phyloP scores from a whole-genome alignment of 2,888 invertebrate species.

The Heteromyza rotundicornis region DNA sequence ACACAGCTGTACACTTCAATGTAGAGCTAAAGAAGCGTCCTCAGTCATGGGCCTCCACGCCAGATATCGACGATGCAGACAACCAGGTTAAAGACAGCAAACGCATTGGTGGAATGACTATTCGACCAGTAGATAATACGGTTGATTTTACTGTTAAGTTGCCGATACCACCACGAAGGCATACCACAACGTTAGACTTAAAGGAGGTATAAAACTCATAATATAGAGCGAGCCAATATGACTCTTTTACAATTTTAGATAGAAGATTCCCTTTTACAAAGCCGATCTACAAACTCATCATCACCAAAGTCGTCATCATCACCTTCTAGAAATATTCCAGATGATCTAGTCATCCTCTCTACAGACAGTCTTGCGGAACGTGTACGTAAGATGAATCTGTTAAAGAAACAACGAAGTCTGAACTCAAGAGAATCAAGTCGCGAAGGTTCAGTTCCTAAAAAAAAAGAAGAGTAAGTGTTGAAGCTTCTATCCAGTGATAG shows the following conservation, averaged over 20 bases:
- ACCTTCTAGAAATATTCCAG: conserved; percentile 57
- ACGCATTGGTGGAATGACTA: conserved; percentile 14
- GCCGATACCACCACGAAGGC: conserved; percentile 72
- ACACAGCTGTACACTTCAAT: conserved; percentile 63
- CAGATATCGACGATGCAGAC: conserved; percentile 71
- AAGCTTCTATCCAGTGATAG: no score
- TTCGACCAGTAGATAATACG: conserved; percentile 66
- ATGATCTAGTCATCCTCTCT: conserved; percentile 69
- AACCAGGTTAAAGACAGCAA: conserved; percentile 22
- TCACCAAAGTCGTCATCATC: conserved; percentile 61
- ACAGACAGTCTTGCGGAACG: conserved; percentile 74
- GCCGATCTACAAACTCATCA: conserved; percentile 65
- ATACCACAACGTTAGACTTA: conserved; percentile 67
- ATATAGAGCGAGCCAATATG: no score
- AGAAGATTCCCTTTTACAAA: conserved; percentile 63
- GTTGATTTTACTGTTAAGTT: conserved; percentile 73
- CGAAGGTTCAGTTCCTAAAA: conserved; percentile 56
- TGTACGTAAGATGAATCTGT: conserved; percentile 70
- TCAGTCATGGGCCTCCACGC: conserved; percentile 82
- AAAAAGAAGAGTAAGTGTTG: conserved; percentile 53
- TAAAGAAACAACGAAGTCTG: conserved; percentile 62
- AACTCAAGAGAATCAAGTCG: conserved; percentile 58
- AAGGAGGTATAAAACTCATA: conserved; percentile 46
- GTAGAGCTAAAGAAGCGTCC: conserved; percentile 62
- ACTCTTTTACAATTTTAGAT: conserved; percentile 45